Conservation (phyloP, 2,888 invertebrate genomes). For the Venusia cambrica region DNA sequence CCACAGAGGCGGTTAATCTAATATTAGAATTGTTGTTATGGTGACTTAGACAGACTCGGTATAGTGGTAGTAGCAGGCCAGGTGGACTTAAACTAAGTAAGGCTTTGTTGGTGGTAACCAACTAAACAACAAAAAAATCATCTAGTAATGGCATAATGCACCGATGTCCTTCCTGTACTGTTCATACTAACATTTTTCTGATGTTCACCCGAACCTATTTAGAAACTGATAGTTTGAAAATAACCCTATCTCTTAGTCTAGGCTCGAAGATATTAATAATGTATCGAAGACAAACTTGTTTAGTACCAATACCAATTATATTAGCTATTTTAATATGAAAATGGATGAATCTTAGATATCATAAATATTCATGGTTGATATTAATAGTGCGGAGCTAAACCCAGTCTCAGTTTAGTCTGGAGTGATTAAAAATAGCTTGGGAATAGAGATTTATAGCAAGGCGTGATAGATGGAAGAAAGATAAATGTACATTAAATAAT, state of each 20-base stretch:
- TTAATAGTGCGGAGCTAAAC: slow-evolving; percentile 23
- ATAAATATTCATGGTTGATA: slow-evolving; percentile 24
- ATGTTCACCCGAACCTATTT: no score
- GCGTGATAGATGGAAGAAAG: slow-evolving; percentile 1
- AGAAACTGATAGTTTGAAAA: no score
- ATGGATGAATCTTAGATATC: slow-evolving; percentile 15
- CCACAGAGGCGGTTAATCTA: no score
- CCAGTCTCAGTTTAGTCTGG: slow-evolving; percentile 10
- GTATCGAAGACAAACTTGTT: slow-evolving; percentile 21
- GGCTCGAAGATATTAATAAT: slow-evolving; percentile 20
- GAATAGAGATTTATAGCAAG: slow-evolving; percentile 10
- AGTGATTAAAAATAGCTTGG: slow-evolving; percentile 13
- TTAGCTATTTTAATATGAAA: slow-evolving; percentile 21
- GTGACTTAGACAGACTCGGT: no score
- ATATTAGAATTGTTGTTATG: no score
- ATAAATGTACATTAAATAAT: not conserved
- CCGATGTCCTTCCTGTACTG: no score
- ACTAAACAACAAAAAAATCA: no score
- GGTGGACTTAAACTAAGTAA: no score
- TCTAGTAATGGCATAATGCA: no score
- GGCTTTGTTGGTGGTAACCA: no score
- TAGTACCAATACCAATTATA: slow-evolving; percentile 17
- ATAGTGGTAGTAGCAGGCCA: no score
- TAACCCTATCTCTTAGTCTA: slow-evolving; percentile 7
- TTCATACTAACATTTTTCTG: no score